Conservation (phyloP, 2,888 invertebrate genomes). For the Pheosia tremula region DNA sequence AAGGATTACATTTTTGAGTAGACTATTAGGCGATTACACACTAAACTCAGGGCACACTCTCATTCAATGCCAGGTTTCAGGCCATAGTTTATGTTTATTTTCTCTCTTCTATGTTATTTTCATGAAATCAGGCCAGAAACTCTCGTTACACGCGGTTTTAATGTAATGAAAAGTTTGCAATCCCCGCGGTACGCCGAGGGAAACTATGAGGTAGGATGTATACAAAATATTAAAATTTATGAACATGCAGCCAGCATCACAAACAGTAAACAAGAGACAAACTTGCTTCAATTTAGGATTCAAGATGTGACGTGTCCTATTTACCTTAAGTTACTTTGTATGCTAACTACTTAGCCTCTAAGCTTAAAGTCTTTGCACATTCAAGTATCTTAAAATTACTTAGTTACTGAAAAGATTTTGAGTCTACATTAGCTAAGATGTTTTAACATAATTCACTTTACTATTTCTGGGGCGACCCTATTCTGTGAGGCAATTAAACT, state of each 20-base stretch:
- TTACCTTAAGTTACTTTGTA: conserved; percentile 33
- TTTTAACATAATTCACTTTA: no score
- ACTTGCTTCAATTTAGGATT: conserved; percentile 33
- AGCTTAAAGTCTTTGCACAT: conserved; percentile 15
- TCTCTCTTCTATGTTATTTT: neutral
- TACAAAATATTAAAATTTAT: conserved; percentile 31
- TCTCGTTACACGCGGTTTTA: neutral
- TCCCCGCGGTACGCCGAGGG: conserved; percentile 13
- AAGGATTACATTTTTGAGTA: no score
- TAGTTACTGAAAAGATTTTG: no score
- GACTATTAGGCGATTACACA: no score
- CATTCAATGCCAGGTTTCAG: no score
- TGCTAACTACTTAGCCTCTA: conserved; percentile 22
- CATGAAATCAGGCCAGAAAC: neutral
- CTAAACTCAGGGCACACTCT: no score
- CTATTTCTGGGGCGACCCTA: no score
- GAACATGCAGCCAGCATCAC: conserved; percentile 13
- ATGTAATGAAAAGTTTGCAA: conserved; percentile 17
- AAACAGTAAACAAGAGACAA: conserved; percentile 27
- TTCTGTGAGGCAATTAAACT: no score
- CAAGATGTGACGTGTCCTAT: conserved; percentile 22
- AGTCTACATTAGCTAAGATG: no score
- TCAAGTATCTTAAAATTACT: neutral
- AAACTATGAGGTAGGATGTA: conserved; percentile 15
- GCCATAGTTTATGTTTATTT: neutral